phyloP scores from a whole-genome alignment of 2,797 vertebrate genomes.

The Prionace glauca region DNA sequence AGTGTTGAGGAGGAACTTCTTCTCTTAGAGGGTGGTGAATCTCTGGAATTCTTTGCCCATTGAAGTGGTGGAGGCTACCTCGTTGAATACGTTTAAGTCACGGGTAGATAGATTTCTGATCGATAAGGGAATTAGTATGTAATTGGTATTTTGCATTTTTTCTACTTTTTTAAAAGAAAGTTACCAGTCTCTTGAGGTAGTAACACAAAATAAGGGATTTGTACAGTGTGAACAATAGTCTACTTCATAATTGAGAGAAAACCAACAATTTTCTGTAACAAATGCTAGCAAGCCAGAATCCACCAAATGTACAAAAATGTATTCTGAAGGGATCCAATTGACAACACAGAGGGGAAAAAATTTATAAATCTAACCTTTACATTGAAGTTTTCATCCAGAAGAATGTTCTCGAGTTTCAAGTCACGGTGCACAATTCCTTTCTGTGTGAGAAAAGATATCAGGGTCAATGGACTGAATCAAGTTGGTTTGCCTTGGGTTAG shows the following conservation, averaged over 20 bases:
- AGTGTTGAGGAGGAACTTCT: no score
- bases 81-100: no score
- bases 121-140: no score
- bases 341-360: background rate
- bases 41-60: no score
- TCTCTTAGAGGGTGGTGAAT: no score
- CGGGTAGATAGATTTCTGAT: no score
- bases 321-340: no score
- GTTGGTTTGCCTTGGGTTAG: background rate
- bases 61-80: no score
- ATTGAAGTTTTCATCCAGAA: conserved; percentile 65
- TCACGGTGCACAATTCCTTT: conserved; percentile 69
- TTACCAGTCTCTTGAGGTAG: no score
- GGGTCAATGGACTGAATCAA: background rate
- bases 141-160: no score
- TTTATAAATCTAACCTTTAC: conserved; percentile 59
- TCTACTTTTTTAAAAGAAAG: no score
- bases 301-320: background rate
- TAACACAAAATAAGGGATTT: background rate
- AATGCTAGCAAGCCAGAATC: background rate
- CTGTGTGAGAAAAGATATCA: conserved; percentile 46
- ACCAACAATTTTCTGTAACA: background rate
- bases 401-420: conserved; percentile 73
- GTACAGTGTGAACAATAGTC: background rate
- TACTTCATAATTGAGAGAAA: background rate